These are phyloP conservation scores for Ancistrus triradiatus DNA, from an alignment of 2,113 vertebrate species.

Conservation along the genomic window DNA sequence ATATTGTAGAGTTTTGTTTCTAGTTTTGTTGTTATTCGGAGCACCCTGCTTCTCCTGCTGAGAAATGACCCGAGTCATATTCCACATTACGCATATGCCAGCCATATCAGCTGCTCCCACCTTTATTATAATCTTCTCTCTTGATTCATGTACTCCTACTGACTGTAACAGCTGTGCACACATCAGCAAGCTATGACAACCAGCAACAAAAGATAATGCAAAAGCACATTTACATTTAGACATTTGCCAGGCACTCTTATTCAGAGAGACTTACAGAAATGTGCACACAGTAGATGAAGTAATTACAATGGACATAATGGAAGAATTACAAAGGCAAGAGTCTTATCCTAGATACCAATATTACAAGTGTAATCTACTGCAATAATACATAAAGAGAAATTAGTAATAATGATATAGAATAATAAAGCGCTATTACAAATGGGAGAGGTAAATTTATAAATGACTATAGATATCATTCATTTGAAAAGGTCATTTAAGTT, in stretches of 20 bases:
- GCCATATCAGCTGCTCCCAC: conserved; percentile 13
- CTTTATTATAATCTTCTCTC: conserved; percentile 18
- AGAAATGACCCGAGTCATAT: conserved; percentile 9
- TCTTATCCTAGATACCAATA: not conserved
- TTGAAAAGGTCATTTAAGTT: no score
- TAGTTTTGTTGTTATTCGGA: not conserved
- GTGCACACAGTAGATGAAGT: not conserved
- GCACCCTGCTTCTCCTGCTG: not conserved
- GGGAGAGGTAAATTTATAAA: no score
- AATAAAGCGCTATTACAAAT: no score
- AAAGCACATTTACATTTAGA: conserved; percentile 13
- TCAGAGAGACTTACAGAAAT: not conserved
- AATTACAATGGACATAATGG: not conserved
- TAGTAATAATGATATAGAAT: not conserved
- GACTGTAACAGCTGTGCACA: conserved; percentile 28
- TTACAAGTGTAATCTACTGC: not conserved
- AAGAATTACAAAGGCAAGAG: not conserved
- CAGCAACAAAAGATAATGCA: conserved; percentile 1
- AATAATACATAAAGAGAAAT: not conserved
- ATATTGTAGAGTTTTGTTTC: not conserved
- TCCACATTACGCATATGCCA: conserved; percentile 1
- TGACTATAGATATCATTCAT: no score
- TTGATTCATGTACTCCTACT: conserved; percentile 1
- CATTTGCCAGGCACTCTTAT: conserved; percentile 5
- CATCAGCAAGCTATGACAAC: conserved; percentile 19